Evolutionary conservation across 2,797 vertebrate genomes (phyloP), one percentile per base, ranked within the genome.

Genomic region (Gallirallus australis): DNA sequence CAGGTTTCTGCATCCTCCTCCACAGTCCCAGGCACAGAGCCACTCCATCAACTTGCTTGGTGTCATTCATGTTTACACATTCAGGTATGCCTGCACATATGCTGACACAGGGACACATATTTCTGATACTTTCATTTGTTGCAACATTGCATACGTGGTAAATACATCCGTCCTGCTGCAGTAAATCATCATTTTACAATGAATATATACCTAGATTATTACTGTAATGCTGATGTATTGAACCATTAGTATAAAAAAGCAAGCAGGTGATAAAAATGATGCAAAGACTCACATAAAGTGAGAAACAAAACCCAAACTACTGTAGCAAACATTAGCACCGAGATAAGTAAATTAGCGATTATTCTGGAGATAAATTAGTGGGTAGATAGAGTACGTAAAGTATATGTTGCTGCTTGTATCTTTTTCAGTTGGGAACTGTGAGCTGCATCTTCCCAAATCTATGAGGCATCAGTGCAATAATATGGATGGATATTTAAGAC

Each of bases 271-370:
- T 97, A 97, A 97, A 97, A 93, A 97, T 90, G 95, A 96, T 91
- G 87, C 96, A 95, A 82, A 63, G 80, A 93, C 86, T 96, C 94
- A 73, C 93, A 97, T 97, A 97, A 97, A 96, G 95, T 68, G 90
- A 93, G 95, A 96, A 97, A 97, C 95, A 97, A 97, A 96, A 89
- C 93, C 93, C 96, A 93, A 96, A 90, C 90, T 95, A 95, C 88
- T 94, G 91, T 93, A 89, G 88, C 96, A 96, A 97, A 95, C 93
- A 95, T 96, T 97, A 97, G 86, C 81, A 93, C 75, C 30, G 92
- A 97, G 95, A 94, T 97, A 97, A 97, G 93, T 96, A 96, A 96
- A 96, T 97, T 97, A 97, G 96, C 2, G 75, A 97, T 97, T 95
- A 96, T 97, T 95, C 93, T 52, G 50, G 88, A 96, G 86, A 96